phyloP scores from a whole-genome alignment of 2,888 invertebrate species.

The Tenodera sinensis region DNA sequence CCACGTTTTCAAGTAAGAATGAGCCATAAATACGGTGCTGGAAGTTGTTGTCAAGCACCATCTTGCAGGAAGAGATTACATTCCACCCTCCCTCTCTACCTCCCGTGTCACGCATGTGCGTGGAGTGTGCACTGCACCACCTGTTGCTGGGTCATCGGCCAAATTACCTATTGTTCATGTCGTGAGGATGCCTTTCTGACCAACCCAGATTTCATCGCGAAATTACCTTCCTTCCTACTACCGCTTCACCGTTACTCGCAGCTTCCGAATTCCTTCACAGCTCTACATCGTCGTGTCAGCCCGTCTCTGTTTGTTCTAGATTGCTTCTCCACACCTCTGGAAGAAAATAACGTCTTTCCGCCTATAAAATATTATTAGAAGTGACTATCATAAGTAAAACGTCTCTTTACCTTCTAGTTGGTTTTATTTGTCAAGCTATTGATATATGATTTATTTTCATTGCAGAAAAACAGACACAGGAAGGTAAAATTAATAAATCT shows the following conservation, averaged over 20 bases:
- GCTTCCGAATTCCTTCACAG: not conserved
- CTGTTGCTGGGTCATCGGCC: not conserved
- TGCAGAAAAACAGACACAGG: no score
- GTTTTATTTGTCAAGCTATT: no score
- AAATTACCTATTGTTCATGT: not conserved
- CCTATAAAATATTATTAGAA: no score
- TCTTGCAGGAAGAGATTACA: not conserved
- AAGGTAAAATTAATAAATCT: no score
- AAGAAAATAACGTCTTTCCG: no score
- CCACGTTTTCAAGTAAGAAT: no score
- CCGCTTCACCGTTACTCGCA: not conserved
- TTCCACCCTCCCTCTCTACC: no score
- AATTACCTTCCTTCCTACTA: not conserved
- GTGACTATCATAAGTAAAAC: no score
- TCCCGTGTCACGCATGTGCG: not conserved
- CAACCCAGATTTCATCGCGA: not conserved
- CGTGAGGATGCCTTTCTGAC: not conserved
- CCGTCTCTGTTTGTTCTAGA: not conserved
- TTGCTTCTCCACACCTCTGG: not conserved
- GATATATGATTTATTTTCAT: no score
- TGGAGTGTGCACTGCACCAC: not conserved
- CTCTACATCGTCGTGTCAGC: not conserved
- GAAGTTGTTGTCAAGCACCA: no score
- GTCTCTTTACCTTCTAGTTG: no score
- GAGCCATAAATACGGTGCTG: no score